phyloP scores from a whole-genome alignment of 2,113 vertebrate genomes.

The Periophthalmodon schlosseri region DNA sequence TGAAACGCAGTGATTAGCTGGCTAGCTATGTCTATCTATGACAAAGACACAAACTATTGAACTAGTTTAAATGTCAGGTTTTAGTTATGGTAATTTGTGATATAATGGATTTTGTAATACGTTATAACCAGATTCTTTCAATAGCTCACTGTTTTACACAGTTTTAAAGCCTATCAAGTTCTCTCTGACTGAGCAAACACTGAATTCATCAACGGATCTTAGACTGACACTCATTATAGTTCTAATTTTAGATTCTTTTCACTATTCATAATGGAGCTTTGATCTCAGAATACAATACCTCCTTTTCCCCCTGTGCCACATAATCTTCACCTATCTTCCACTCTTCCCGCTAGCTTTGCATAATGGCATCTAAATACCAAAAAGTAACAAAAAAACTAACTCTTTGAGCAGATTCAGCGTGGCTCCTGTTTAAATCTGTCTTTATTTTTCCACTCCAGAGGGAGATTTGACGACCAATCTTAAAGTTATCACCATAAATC shows the following conservation, averaged over 20 bases:
- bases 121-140: background rate
- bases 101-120: background rate
- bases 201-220: conserved; percentile 54
- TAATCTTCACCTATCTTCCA: conserved; percentile 12
- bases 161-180: background rate
- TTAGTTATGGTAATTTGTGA: too few relatives aligned
- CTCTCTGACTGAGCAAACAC: conserved; percentile 21
- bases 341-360: conserved; percentile 15
- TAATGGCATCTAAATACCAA: conserved; percentile 37
- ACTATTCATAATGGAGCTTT: conserved; percentile 49
- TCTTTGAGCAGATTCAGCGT: conserved; percentile 26
- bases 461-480: conserved; percentile 13
- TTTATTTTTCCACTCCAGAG: background rate
- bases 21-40: too few relatives aligned
- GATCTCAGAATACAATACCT: conserved; percentile 17
- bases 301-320: background rate
- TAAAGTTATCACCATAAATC: conserved; percentile 29
- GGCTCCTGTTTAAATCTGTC: conserved; percentile 24
- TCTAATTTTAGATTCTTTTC: conserved; percentile 58
- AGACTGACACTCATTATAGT: conserved; percentile 51
- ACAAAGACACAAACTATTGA: background rate
- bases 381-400: conserved; percentile 12
- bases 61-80: background rate
- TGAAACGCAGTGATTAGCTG: too few relatives aligned
- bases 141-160: background rate